phyloP scores from a whole-genome alignment of 2,888 invertebrate species.

The Drosophila paracracens region DNA sequence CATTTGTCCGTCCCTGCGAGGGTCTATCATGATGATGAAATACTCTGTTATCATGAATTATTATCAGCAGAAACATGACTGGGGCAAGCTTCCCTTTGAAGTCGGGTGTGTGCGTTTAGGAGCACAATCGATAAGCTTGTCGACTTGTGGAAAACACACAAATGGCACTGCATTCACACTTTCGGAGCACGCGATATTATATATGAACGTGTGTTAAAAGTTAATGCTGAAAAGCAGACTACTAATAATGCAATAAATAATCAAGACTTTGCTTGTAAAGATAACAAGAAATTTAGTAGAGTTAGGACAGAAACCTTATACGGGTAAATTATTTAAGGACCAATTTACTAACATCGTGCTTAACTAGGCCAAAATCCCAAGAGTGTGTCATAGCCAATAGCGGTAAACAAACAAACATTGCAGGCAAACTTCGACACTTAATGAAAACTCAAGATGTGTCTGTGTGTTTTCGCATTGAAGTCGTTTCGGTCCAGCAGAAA shows the following conservation, averaged over 20 bases:
- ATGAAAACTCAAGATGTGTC: constrained; percentile 5
- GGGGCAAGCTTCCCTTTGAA: not conserved
- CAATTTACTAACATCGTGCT: not conserved
- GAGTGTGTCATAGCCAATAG: not conserved
- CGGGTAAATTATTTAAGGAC: not conserved
- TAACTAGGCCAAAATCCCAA: not conserved
- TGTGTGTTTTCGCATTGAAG: constrained; percentile 5
- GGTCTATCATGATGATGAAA: constrained; percentile 29
- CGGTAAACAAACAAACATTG: constrained; percentile 6
- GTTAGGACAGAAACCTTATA: not conserved
- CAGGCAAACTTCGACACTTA: constrained; percentile 38
- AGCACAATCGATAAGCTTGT: constrained; percentile 21
- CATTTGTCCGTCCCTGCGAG: not conserved
- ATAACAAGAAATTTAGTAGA: not conserved
- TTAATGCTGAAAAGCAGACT: not conserved
- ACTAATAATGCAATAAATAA: not conserved
- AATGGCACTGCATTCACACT: not conserved
- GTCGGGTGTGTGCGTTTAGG: not conserved
- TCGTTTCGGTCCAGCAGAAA: constrained; percentile 23
- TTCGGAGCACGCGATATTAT: constrained; percentile 2
- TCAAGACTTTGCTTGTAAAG: not conserved
- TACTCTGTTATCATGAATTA: constrained; percentile 39
- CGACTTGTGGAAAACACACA: not conserved
- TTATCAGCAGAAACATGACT: constrained; percentile 37
- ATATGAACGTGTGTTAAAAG: not conserved